Evolutionary conservation across 2,888 invertebrate genomes (phyloP).

Genomic region (Alloplasta piceator): DNA sequence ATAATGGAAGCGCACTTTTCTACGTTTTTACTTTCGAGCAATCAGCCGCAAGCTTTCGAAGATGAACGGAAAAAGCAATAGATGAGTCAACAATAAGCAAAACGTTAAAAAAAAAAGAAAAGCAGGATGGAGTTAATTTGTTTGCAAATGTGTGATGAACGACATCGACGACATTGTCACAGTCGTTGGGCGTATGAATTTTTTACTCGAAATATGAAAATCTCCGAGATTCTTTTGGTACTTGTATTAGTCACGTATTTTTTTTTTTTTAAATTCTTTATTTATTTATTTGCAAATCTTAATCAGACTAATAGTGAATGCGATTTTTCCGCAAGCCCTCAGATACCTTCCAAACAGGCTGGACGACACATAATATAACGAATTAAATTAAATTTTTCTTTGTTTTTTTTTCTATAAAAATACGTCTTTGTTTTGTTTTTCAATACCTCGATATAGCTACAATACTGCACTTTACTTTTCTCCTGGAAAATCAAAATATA

Average conservation of each 20-base stretch:
- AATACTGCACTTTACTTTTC: constrained; percentile 77
- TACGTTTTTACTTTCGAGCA: constrained; percentile 9
- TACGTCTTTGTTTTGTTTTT: constrained; percentile 55
- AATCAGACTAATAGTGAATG: constrained; percentile 23
- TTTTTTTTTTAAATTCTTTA: not conserved
- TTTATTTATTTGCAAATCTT: constrained; percentile 20
- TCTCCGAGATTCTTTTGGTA: constrained; percentile 13
- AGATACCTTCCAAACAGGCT: constrained; percentile 41
- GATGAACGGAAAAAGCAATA: constrained; percentile 26
- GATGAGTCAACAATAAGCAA: constrained; percentile 7
- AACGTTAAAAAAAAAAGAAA: constrained; percentile 14
- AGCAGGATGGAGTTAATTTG: constrained; percentile 40
- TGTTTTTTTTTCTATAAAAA: not conserved
- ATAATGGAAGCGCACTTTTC: constrained; percentile 47
- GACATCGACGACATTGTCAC: not conserved
- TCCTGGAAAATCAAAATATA: constrained; percentile 77
- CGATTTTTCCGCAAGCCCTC: constrained; percentile 54
- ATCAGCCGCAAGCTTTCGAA: constrained; percentile 33
- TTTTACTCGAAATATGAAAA: not conserved
- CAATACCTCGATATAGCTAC: constrained; percentile 79
- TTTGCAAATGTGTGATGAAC: constrained; percentile 26
- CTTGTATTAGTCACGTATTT: constrained; percentile 42
- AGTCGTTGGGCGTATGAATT: not conserved
- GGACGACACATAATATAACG: constrained; percentile 68
- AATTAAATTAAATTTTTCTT: constrained; percentile 68